phyloP scores from a whole-genome alignment of 2,888 invertebrate genomes.

The Geotrupes spiniger region DNA sequence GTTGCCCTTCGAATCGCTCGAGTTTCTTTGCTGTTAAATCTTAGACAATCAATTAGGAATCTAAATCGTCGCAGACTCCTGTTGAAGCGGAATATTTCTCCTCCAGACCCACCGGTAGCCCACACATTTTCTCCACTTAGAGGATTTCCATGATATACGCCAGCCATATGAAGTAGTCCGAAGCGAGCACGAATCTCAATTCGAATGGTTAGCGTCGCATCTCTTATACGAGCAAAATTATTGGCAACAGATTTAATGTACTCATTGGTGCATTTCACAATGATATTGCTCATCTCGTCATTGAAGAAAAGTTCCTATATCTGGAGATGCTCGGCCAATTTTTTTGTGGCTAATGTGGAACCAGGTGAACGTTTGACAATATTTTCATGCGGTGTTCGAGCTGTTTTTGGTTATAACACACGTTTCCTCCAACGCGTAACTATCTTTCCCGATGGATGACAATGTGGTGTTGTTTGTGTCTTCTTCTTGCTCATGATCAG shows the following conservation, averaged over 20 bases:
- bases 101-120: slow-evolving; percentile 1
- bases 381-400: background rate
- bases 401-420: background rate
- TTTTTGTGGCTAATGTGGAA: slow-evolving; percentile 2
- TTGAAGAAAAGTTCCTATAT: slow-evolving; percentile 4
- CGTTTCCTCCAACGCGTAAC: too few relatives aligned
- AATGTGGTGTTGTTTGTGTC: too few relatives aligned
- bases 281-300: slow-evolving; percentile 5
- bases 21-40: too few relatives aligned
- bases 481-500: too few relatives aligned
- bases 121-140: slow-evolving; percentile 4
- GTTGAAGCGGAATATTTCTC: too few relatives aligned
- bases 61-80: too few relatives aligned
- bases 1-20: too few relatives aligned
- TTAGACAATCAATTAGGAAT: too few relatives aligned
- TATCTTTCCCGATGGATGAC: too few relatives aligned
- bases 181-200: slow-evolving; percentile 5
- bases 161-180: slow-evolving; percentile 6
- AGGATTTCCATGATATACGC: background rate
- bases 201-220: background rate
- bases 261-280: slow-evolving; percentile 7
- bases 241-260: background rate
- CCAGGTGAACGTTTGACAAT: slow-evolving; percentile 7
- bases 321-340: background rate
- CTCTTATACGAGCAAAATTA: slow-evolving; percentile 2